Base-by-base conservation (phyloP, 2,888 invertebrate species). In the Drosophila robusta region DNA sequence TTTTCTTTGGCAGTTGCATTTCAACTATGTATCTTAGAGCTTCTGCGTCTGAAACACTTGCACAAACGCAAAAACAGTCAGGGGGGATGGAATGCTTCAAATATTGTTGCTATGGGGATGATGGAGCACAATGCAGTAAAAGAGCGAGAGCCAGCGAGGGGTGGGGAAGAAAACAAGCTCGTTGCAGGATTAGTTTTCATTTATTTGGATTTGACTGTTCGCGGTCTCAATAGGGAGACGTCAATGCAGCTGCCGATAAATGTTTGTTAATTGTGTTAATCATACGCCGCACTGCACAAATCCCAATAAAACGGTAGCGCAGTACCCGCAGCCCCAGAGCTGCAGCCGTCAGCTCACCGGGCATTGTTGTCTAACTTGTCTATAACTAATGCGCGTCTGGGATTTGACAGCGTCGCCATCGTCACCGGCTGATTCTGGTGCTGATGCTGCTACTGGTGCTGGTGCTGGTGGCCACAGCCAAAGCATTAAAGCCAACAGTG, bases 241-340 rank as follows among this genome's bases (percentile, higher is more conserved):
- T 66, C 41, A 24, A 26, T 56, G 66, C 54, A 61, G 36, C 38
- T 54, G 41, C 57, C 61, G 54, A 67, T 64, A 74, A 80, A 66
- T 87, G 63, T 73, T 64, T 73, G 70, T 60, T 66, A 67, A 78
- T 78, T 75, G 56, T 52, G 79, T 85, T 70, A 87, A 85, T 87
- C 76, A 81, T 85, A 78, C 75, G 87, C 75, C 70, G 66, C 65
- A 70, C 73, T 87, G 87, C 75, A 78, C 76, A 72, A 46, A 29
- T 41, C 42, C 18, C 24, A 55, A 49, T 51, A 38, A 50, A 57
- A 42, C 29, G 38, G 4, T 32, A 12, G 7, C 26, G 38, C 51
- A 39, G 12, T 8, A 24, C 9, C 24, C 36, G n/a, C 22, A 32
- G n/a, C 1, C 14, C 45, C 26, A n/a, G 5, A 51, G 44, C 49